Evolutionary conservation across 2,797 vertebrate species (phyloP), one percentile per base, ranked within the genome.

Genomic region (Galagoides demidoff): DNA sequence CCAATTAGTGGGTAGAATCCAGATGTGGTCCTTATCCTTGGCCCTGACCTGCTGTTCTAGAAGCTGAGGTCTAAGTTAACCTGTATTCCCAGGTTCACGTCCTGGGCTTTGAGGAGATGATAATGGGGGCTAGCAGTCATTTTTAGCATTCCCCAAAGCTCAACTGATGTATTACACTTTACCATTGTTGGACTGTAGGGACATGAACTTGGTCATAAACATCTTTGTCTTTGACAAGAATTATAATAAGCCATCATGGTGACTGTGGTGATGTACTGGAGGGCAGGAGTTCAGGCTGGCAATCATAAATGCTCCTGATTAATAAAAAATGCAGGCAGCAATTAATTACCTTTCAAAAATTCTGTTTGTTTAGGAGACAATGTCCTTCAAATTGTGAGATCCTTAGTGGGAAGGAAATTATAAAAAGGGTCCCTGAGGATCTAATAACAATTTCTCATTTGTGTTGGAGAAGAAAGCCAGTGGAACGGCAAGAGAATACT

Each of bases 311-410:
- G 16, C 25, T 37, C 31, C 70, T 78, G 74, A 68, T 85, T 79
- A 83, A 92, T 85, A 45, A 68, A 85, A 92, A 85, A 73, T 63
- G 39, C 63, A 84, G n/a, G 29, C 22, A 31, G 79, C 52, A 52
- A 64, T 74, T 89, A 82, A 90, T 85, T 66, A 57, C 29, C 57
- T 66, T 92, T 92, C n/a, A 93, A 90, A 95, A 43, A 27, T 83
- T 71, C 43, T 8, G 64, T 43, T 89, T 94, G 29, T 71, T 83
- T 83, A 74, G 19, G 49, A 78, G 20, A 84, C 57, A 81, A 14
- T 64, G 39, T 37, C 76, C 90, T 95, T 94, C 61, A 49, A 71
- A 74, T 71, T 39, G 11, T 92, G 88, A 79, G 19, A 13, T 82
- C 43, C 27, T 2, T 14, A 1, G 29, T 49, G 31, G 17, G 8